Evolutionary conservation across 2,113 vertebrate species (phyloP).

Genomic region (Oostethus manadensis): DNA sequence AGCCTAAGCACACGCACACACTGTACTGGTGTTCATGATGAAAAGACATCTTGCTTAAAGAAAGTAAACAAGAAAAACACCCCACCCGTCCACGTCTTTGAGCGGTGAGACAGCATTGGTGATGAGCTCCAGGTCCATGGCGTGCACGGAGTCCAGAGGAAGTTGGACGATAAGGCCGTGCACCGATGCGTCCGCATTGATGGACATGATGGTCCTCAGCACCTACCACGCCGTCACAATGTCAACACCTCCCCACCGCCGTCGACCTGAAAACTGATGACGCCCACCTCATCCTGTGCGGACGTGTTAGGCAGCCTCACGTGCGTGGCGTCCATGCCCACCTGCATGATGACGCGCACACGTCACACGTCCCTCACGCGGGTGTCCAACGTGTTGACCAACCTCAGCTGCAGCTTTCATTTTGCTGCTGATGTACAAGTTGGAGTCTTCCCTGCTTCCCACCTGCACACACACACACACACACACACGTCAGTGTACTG

Average conservation of each 20-base stretch:
- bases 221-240: conserved; percentile 68
- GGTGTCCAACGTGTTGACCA: neutral
- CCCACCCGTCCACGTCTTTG: conserved; percentile 93
- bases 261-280: neutral
- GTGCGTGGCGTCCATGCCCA: conserved; percentile 88
- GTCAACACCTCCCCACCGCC: neutral
- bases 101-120: conserved; percentile 82
- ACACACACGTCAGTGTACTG: neutral
- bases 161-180: conserved; percentile 95
- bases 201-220: conserved; percentile 68
- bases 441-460: conserved; percentile 90
- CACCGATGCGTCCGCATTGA: conserved; percentile 79
- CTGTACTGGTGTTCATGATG: neutral
- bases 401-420: conserved; percentile 93
- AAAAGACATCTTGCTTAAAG: neutral
- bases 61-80: neutral
- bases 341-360: conserved; percentile 66
- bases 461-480: conserved; percentile 68
- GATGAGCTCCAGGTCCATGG: conserved; percentile 79
- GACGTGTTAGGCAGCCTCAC: conserved; percentile 82
- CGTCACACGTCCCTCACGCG: neutral
- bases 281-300: conserved; percentile 80
- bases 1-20: conserved; percentile 68
- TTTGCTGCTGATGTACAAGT: conserved; percentile 94
- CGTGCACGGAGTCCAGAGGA: conserved; percentile 81